phyloP scores from a whole-genome alignment of 2,797 vertebrate genomes.

The Novumbra hubbsi region DNA sequence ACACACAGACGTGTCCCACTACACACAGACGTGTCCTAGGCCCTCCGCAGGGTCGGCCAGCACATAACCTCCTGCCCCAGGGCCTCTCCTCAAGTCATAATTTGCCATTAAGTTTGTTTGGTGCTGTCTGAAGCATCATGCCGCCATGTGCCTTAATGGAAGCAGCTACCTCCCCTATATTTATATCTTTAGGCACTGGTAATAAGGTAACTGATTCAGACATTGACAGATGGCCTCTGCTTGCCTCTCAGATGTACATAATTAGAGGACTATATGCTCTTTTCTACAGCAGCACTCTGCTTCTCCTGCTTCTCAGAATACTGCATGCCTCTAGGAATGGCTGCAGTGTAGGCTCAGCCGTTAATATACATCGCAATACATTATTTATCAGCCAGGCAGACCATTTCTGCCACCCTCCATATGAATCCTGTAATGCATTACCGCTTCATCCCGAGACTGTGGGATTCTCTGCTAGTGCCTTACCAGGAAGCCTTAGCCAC shows the following conservation, averaged over 20 bases:
- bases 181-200: conserved; percentile 76
- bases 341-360: conserved; percentile 62
- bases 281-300: conserved; percentile 50
- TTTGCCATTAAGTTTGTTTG: conserved; percentile 71
- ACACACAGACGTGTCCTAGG: conserved; percentile 14
- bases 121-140: conserved; percentile 64
- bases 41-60: conserved; percentile 73
- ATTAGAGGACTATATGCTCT: conserved; percentile 72
- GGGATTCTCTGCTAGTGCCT: conserved; percentile 68
- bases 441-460: conserved; percentile 66
- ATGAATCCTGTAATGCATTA: conserved; percentile 76
- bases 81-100: conserved; percentile 60
- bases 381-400: conserved; percentile 75
- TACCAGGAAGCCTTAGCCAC: conserved; percentile 77
- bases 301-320: conserved; percentile 46
- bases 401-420: conserved; percentile 65
- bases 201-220: conserved; percentile 78
- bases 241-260: conserved; percentile 74
- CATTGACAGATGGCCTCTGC: conserved; percentile 78
- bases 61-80: not conserved
- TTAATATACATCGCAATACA: conserved; percentile 80
- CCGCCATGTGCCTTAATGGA: conserved; percentile 71
- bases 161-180: conserved; percentile 72
- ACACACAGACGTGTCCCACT: conserved; percentile 41
- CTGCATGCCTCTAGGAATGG: conserved; percentile 51